Evolutionary conservation across 2,113 vertebrate species (phyloP).

Genomic region (Odontesthes bonariensis): DNA sequence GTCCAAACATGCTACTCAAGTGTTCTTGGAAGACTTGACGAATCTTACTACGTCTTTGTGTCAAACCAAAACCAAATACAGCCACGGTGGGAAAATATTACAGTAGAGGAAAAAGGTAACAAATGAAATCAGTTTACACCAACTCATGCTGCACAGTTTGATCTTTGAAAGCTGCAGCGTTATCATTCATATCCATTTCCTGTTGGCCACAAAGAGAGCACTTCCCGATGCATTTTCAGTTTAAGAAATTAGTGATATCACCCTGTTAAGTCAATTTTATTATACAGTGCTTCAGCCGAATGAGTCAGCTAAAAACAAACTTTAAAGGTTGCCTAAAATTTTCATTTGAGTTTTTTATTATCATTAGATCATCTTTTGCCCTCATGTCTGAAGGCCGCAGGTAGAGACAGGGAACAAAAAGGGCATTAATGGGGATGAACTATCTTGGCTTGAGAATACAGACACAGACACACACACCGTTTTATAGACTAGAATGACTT

Average conservation of each 20-base stretch:
- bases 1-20: conserved; percentile 28
- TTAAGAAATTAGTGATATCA: not conserved
- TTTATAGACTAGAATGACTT: not conserved
- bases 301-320: not conserved
- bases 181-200: not conserved
- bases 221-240: not conserved
- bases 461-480: too few species aligned
- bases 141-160: too few species aligned
- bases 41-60: not conserved
- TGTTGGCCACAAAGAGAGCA: not conserved
- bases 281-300: not conserved
- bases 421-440: not conserved
- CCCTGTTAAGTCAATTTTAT: not conserved
- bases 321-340: not conserved
- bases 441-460: not conserved
- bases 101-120: too few species aligned
- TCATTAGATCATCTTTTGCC: not conserved
- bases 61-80: conserved; percentile 16
- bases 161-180: not conserved
- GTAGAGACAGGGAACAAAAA: conserved; percentile 8
- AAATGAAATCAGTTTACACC: too few species aligned
- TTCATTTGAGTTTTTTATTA: not conserved
- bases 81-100: not conserved
- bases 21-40: conserved; percentile 49
- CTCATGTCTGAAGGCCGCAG: not conserved